phyloP scores from a whole-genome alignment of 2,888 invertebrate genomes.

The Onchidella celtica region DNA sequence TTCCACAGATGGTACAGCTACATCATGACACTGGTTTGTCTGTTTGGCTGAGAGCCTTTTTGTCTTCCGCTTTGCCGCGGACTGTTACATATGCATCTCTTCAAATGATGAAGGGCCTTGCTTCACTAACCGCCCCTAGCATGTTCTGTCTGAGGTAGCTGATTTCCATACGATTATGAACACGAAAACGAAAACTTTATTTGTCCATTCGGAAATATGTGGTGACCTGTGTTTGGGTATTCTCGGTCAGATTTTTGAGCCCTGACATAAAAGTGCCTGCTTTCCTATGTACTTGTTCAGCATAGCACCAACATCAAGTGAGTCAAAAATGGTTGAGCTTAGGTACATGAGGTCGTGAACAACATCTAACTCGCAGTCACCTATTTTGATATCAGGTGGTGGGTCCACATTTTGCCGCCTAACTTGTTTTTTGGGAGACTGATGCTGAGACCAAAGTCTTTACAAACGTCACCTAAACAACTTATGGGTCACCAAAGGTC shows the following conservation, averaged over 20 bases:
- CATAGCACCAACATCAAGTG: not conserved
- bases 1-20: too few species aligned
- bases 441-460: not conserved
- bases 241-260: not conserved
- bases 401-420: not conserved
- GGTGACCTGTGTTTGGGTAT: not conserved
- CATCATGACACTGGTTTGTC: too few species aligned
- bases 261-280: not conserved
- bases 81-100: too few species aligned
- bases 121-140: too few species aligned
- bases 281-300: slow-evolving; percentile 9
- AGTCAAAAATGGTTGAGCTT: not conserved
- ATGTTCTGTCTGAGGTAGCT: too few species aligned
- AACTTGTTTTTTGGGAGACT: not conserved
- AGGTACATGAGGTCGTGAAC: slow-evolving; percentile 5
- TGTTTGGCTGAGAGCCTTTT: too few species aligned
- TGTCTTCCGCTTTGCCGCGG: too few species aligned
- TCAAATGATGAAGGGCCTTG: too few species aligned
- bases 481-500: not conserved
- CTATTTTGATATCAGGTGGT: not conserved
- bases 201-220: too few species aligned
- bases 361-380: slow-evolving; percentile 12
- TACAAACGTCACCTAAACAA: not conserved
- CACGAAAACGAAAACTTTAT: too few species aligned
- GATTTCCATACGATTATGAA: too few species aligned